phyloP scores from a whole-genome alignment of 2,888 invertebrate genomes.

The Gymnosoma rotundatum region DNA sequence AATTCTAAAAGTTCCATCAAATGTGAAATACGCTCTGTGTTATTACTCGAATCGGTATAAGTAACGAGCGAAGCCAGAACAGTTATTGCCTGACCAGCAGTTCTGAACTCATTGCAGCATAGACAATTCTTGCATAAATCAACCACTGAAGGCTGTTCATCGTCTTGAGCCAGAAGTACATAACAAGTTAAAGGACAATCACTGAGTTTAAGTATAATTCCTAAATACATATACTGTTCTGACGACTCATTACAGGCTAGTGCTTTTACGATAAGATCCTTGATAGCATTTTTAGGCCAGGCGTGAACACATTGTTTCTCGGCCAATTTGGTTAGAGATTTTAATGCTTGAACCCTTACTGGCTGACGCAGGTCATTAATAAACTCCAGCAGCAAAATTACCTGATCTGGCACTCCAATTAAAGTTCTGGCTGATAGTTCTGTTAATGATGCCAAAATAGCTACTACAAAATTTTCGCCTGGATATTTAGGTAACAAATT shows the following conservation, averaged over 20 bases:
- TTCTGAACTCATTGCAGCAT: constrained; percentile 80
- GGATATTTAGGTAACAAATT: constrained; percentile 90
- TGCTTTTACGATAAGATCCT: constrained; percentile 78
- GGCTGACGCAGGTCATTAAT: constrained; percentile 88
- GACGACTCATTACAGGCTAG: constrained; percentile 78
- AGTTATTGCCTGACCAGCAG: constrained; percentile 80
- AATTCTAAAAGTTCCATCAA: constrained; percentile 80
- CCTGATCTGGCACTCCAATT: constrained; percentile 94
- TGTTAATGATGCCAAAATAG: constrained; percentile 93
- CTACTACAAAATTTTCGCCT: constrained; percentile 89
- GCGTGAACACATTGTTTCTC: constrained; percentile 88
- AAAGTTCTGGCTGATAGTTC: constrained; percentile 94
- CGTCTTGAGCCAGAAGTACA: constrained; percentile 78
- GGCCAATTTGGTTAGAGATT: constrained; percentile 87
- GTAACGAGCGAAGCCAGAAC: constrained; percentile 79
- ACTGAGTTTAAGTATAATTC: constrained; percentile 80
- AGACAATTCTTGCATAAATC: constrained; percentile 80
- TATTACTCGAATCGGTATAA: constrained; percentile 74
- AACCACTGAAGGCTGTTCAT: constrained; percentile 78
- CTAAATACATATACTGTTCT: constrained; percentile 80
- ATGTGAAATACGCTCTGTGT: constrained; percentile 73
- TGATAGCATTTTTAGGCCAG: constrained; percentile 86
- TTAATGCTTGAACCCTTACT: constrained; percentile 87
- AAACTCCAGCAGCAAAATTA: constrained; percentile 86
- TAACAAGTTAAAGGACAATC: constrained; percentile 81